A percentile compares a stretch with the other conserved stretches of the same genome.
Evolutionary conservation across 2,113 vertebrate genomes (phyloP).

Genomic region (Clarias magur): DNA sequence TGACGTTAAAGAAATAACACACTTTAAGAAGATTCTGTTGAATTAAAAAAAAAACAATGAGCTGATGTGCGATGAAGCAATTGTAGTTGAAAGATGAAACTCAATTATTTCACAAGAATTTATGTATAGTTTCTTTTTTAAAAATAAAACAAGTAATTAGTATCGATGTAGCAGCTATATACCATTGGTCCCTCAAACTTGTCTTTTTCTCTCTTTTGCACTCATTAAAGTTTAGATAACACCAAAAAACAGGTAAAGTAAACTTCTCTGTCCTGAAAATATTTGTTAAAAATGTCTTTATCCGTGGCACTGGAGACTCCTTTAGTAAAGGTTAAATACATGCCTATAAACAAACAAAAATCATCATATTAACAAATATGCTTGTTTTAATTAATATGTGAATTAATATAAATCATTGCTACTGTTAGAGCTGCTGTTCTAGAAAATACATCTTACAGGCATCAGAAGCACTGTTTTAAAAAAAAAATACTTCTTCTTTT

Average conservation of each 20-base stretch:
- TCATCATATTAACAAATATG: background rate
- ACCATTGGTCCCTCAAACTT: too few species aligned
- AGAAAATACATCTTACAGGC: background rate
- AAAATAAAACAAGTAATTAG: too few species aligned
- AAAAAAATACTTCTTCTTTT: too few species aligned
- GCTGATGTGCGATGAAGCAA: background rate
- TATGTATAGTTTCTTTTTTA: background rate
- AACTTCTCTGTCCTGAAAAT: too few species aligned
- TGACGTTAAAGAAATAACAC: too few species aligned
- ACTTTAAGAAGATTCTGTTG: background rate
- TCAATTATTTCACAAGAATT: background rate
- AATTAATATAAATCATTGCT: background rate
- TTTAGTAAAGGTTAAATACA: background rate
- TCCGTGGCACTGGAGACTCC: background rate
- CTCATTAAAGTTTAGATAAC: background rate
- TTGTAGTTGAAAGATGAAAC: background rate
- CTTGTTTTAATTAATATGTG: background rate
- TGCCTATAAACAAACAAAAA: background rate
- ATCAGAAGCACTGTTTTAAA: background rate
- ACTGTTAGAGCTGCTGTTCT: background rate
- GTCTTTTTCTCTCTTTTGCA: background rate
- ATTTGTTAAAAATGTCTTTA: background rate
- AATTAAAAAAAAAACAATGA: background rate
- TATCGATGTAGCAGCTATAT: too few species aligned
- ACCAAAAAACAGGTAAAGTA: too few species aligned